Conservation (phyloP, 1,140 invertebrate genomes). For the Anastrepha obliqua region DNA sequence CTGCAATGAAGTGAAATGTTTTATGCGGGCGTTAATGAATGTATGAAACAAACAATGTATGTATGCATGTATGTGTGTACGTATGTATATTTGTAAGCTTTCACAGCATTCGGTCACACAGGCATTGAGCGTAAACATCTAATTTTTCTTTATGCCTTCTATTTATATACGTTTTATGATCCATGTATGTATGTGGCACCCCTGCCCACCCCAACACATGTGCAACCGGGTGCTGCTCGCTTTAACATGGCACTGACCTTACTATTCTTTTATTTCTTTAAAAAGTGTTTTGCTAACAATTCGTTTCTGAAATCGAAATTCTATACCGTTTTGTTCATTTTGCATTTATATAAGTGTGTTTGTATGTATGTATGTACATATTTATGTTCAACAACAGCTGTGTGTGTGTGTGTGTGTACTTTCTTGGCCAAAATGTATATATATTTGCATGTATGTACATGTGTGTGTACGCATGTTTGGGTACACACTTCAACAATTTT, state of each 20-base stretch:
- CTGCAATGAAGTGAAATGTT: too few relatives aligned
- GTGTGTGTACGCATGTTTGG: neutral
- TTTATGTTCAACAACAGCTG: neutral
- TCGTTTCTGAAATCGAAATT: neutral
- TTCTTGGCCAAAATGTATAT: neutral
- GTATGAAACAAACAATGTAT: too few relatives aligned
- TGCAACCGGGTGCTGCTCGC: neutral
- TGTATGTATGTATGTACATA: neutral
- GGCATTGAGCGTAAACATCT: neutral
- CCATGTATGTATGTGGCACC: too few relatives aligned
- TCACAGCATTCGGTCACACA: neutral
- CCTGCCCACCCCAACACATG: neutral
- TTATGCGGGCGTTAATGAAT: too few relatives aligned
- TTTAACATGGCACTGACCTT: constrained; percentile 13
- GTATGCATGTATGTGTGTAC: neutral
- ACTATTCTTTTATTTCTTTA: neutral
- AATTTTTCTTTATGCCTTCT: neutral
- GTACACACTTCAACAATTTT: neutral
- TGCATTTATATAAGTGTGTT: too few relatives aligned
- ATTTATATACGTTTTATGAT: neutral
- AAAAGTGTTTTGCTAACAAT: neutral
- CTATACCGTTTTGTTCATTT: neutral
- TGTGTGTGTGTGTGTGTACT: neutral
- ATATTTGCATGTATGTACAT: neutral
- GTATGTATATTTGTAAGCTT: neutral